phyloP scores from a whole-genome alignment of 2,113 vertebrate genomes.

The Brachyistius frenatus region DNA sequence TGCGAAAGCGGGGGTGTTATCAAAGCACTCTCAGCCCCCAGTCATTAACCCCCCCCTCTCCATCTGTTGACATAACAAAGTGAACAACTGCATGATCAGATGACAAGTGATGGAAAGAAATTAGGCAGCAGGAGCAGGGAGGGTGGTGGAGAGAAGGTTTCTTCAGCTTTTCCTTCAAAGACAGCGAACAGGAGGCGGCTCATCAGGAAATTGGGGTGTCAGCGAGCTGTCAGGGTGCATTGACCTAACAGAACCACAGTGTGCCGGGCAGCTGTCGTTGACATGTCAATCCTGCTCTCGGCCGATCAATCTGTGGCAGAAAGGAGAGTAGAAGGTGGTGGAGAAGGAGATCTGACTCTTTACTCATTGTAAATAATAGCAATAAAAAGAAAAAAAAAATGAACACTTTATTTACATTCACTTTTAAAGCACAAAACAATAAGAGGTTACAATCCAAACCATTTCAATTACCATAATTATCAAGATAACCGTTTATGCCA shows the following conservation, averaged over 20 bases:
- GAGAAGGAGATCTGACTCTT: slow-evolving; percentile 18
- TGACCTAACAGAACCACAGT: slow-evolving; percentile 68
- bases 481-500: background rate
- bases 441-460: background rate
- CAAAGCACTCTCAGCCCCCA: slow-evolving; percentile 38
- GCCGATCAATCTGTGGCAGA: slow-evolving; percentile 72
- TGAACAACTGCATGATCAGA: slow-evolving; percentile 71
- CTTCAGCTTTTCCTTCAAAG: slow-evolving; percentile 65
- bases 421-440: slow-evolving; percentile 10
- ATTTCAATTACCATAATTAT: background rate
- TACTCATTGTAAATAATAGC: slow-evolving; percentile 7
- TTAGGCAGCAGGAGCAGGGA: slow-evolving; percentile 43
- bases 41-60: slow-evolving; percentile 62
- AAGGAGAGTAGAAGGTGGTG: slow-evolving; percentile 10
- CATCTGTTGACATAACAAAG: slow-evolving; percentile 75
- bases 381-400: background rate
- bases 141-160: slow-evolving; percentile 45
- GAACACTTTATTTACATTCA: background rate
- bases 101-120: slow-evolving; percentile 76
- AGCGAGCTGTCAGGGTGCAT: slow-evolving; percentile 76
- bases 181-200: slow-evolving; percentile 50
- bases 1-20: slow-evolving; percentile 5
- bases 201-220: slow-evolving; percentile 79
- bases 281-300: slow-evolving; percentile 68
- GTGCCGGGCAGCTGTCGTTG: slow-evolving; percentile 71